These are phyloP conservation scores for Vesta saturnalis DNA, from an alignment of 2,888 invertebrate genomes.

Conservation along the genomic window DNA sequence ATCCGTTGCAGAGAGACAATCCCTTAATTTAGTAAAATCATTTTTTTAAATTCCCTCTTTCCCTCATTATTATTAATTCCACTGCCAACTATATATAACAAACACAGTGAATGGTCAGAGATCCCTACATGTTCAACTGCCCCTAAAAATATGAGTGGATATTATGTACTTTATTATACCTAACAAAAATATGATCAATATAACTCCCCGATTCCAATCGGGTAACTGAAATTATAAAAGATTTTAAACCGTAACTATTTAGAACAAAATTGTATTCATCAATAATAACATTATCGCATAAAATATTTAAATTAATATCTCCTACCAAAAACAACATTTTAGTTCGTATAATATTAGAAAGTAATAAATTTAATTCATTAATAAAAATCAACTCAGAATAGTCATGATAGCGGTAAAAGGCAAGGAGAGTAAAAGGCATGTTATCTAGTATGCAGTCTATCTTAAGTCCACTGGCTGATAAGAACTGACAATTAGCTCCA, in stretches of 20 bases:
- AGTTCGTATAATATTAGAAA: too few relatives aligned
- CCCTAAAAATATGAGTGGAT: neutral
- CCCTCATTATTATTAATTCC: neutral
- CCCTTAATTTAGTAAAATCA: neutral
- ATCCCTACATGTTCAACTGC: neutral
- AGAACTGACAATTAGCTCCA: neutral
- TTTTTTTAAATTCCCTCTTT: neutral
- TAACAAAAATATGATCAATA: neutral
- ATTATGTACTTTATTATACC: neutral
- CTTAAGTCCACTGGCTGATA: neutral
- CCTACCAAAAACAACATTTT: too few relatives aligned
- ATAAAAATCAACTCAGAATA: neutral
- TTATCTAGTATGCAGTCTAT: too few relatives aligned
- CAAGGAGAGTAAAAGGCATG: neutral
- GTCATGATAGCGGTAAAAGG: neutral
- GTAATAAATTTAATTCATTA: neutral
- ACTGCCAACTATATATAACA: neutral
- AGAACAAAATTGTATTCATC: neutral
- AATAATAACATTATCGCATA: neutral
- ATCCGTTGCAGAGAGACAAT: neutral
- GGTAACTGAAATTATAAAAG: neutral
- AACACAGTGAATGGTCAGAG: neutral
- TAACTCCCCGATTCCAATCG: neutral
- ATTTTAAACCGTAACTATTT: neutral
- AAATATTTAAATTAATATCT: neutral